phyloP scores from a whole-genome alignment of 2,113 vertebrate species.

The Copsychus sechellarum region DNA sequence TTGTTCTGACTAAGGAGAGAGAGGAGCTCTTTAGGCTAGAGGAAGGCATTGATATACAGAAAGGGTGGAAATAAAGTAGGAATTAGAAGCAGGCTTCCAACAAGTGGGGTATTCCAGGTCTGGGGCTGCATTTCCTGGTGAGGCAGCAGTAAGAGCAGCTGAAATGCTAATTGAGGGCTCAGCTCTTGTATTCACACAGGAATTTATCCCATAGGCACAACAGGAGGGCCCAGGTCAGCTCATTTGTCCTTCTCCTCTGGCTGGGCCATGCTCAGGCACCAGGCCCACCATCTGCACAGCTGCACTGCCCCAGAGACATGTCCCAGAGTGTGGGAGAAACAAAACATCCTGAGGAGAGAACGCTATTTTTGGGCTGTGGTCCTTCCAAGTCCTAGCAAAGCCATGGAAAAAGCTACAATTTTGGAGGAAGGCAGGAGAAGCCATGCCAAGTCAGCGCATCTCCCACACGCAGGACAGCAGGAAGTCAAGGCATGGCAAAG shows the following conservation, averaged over 20 bases:
- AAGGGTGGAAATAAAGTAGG: neutral
- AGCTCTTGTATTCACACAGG: neutral
- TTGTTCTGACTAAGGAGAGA: neutral
- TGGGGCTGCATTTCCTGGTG: neutral
- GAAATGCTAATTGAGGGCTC: neutral
- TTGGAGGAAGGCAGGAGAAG: neutral
- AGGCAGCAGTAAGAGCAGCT: neutral
- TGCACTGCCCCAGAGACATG: accelerated
- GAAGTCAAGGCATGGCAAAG: neutral
- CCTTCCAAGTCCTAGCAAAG: neutral
- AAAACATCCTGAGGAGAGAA: neutral
- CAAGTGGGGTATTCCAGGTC: neutral
- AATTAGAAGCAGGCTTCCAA: neutral
- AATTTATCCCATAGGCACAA: neutral
- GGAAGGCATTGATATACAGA: neutral
- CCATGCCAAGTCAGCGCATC: neutral
- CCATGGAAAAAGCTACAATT: neutral
- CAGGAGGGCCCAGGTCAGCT: neutral
- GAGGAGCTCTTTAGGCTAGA: neutral
- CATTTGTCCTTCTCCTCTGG: neutral
- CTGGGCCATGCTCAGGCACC: neutral
- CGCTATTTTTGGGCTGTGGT: neutral
- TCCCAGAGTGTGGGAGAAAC: neutral
- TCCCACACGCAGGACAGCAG: neutral
- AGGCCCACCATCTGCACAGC: neutral